Conservation (phyloP, 2,888 invertebrate genomes). For the Coenonympha glycerion region DNA sequence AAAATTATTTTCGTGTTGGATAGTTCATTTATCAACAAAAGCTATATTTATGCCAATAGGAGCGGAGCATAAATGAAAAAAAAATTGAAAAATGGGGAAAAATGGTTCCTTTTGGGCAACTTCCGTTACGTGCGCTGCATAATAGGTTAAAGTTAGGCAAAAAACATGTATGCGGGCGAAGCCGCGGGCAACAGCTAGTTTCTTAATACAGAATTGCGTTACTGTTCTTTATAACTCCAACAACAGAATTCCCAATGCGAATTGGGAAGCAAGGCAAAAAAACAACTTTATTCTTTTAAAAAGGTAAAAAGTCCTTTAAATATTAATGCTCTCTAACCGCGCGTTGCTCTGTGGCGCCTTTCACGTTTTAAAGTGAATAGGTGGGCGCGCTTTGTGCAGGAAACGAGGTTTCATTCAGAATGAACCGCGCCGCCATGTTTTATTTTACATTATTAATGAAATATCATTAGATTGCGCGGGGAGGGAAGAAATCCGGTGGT, state of each 20-base stretch:
- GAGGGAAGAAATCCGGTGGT: not conserved
- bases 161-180: too few species aligned
- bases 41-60: too few species aligned
- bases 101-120: too few species aligned
- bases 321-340: constrained; percentile 22
- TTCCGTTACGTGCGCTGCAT: too few species aligned
- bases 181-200: too few species aligned
- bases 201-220: too few species aligned
- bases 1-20: too few species aligned
- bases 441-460: constrained; percentile 39
- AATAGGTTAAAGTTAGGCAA: too few species aligned
- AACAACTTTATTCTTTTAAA: not conserved
- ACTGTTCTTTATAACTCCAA: not conserved
- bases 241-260: too few species aligned
- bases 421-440: constrained; percentile 41
- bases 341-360: constrained; percentile 42
- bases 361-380: constrained; percentile 64
- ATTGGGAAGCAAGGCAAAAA: not conserved
- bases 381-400: constrained; percentile 53
- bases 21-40: too few species aligned
- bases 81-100: too few species aligned
- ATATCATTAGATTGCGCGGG: constrained; percentile 28
- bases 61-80: too few species aligned
- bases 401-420: constrained; percentile 50
- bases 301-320: constrained; percentile 4